phyloP scores from a whole-genome alignment of 1,140 invertebrate genomes.

The Sarcophaga peregrina region DNA sequence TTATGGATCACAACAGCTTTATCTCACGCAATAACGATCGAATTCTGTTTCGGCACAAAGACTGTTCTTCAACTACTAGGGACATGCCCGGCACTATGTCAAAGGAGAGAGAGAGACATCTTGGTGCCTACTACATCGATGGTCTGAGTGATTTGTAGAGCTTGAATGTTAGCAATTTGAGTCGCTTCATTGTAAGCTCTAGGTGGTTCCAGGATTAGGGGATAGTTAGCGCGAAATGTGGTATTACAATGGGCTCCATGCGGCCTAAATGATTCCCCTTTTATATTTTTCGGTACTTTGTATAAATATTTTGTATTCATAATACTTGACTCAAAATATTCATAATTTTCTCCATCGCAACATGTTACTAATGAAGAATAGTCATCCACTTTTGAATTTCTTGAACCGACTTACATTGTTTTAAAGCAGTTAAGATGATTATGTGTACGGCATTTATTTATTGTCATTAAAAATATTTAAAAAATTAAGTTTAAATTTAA shows the following conservation, averaged over 20 bases:
- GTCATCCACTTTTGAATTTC: not conserved
- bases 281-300: not conserved
- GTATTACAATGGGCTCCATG: not conserved
- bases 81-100: no score
- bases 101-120: no score
- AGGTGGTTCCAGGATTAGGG: not conserved
- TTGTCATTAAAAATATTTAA: slow-evolving; percentile 4
- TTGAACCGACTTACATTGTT: not conserved
- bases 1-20: no score
- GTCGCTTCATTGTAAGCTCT: no score
- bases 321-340: not conserved
- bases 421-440: not conserved
- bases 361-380: not conserved
- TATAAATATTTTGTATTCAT: not conserved
- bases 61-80: no score
- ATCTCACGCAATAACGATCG: no score
- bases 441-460: not conserved
- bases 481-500: slow-evolving; percentile 7
- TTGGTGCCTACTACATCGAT: no score
- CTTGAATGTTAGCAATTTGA: no score
- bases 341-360: not conserved
- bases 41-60: no score
- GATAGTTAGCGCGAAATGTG: not conserved
- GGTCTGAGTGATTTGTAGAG: no score
- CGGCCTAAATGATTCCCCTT: no score